Base-by-base conservation (phyloP, 2,797 vertebrate genomes). In the Falco novaeseelandiae region DNA sequence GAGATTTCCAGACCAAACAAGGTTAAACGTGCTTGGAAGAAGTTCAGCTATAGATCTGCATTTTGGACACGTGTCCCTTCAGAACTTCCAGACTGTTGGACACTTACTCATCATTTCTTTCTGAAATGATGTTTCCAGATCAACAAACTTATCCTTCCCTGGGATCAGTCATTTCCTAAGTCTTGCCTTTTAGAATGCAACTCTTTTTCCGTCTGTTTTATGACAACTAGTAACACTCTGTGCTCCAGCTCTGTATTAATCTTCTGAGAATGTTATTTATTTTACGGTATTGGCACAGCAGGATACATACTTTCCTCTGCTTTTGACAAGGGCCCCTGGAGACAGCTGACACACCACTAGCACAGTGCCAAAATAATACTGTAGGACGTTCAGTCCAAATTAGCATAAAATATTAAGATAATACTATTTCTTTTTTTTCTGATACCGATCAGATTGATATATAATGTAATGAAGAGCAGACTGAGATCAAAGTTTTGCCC, bases 171-270 rank as follows among this genome's bases (percentile, higher is more conserved):
- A 96, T 79, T 93, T 93, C 85, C 88, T 59, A 89, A 92, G 61
- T 87, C 80, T 96, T 87, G 74, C 92, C 87, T 87, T 92, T 90
- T 76, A 97, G 90, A 96, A 91, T 30, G 34, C 36, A 96, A 81
- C 69, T 22, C 79, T 79, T 96, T 96, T 97, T 86, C 79, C 96
- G 90, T 97, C 94, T 94, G 46, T 94, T 97, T 97, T 95, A 94
- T 91, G 92, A 97, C 94, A 96, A 83, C 82, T 83, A 97, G 88
- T 94, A 96, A 96, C 49, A 84, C 82, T 89, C 95, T 82, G 62
- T 70, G 69, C 62, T 95, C 81, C 80, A 94, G 70, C 58, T 90
- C 91, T 59, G 44, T 76, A 95, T 93, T 95, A 97, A 94, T 90
- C 91, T 96, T 97, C 83, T 51, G 74, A 96, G 90, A 97, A 96